Evolutionary conservation across 2,888 invertebrate genomes (phyloP).

Genomic region (Phlogophora meticulosa): DNA sequence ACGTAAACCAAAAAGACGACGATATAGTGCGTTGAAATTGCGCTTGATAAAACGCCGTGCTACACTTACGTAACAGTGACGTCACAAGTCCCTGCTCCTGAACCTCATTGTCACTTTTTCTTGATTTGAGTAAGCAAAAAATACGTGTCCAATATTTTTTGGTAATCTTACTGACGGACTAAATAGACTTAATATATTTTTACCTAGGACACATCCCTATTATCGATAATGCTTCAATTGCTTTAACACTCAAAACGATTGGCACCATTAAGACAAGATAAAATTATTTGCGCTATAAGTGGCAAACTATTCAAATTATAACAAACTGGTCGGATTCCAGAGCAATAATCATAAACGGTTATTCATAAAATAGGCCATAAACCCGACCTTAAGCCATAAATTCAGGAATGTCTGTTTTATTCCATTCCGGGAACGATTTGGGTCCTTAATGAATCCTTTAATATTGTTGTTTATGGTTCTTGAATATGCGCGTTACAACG

Average conservation of each 20-base stretch:
- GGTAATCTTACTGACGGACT: no score
- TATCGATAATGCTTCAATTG: conserved; percentile 22
- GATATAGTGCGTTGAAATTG: no score
- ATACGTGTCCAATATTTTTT: no score
- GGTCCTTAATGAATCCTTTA: conserved; percentile 71
- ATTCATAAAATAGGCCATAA: conserved; percentile 57
- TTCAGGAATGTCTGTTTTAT: conserved; percentile 73
- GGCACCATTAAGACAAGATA: conserved; percentile 4
- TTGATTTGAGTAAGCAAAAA: no score
- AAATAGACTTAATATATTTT: no score
- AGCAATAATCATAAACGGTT: conserved; percentile 50
- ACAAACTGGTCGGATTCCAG: conserved; percentile 16
- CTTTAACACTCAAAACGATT: conserved; percentile 10
- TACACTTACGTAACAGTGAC: no score
- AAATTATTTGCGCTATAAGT: conserved; percentile 8
- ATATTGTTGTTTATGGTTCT: conserved; percentile 74
- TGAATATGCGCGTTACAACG: conserved; percentile 65
- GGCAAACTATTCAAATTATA: conserved; percentile 27
- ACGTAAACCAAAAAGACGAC: no score
- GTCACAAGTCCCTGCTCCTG: no score
- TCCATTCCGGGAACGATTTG: conserved; percentile 68
- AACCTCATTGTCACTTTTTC: no score
- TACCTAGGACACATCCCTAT: no score
- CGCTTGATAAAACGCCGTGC: no score
- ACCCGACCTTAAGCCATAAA: conserved; percentile 63